phyloP scores from a whole-genome alignment of 2,888 invertebrate species.

The Sphinx pinastri region DNA sequence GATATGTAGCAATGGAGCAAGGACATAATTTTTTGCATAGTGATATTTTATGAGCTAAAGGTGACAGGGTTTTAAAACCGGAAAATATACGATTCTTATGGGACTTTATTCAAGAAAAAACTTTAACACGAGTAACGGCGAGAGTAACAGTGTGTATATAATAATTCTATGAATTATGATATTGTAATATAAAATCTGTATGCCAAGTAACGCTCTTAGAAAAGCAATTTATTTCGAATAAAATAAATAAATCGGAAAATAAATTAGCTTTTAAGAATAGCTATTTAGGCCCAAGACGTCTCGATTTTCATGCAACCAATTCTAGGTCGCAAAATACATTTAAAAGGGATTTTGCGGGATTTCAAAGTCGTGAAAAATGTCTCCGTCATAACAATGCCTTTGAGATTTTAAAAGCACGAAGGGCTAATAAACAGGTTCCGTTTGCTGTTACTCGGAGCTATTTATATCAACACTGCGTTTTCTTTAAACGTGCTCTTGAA shows the following conservation, averaged over 20 bases:
- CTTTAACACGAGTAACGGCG: too few relatives aligned
- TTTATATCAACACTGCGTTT: not conserved
- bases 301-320: not conserved
- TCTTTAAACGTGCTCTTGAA: not conserved
- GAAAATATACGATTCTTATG: too few relatives aligned
- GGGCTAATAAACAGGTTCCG: not conserved
- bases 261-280: not conserved
- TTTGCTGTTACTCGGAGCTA: not conserved
- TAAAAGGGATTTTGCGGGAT: not conserved
- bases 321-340: not conserved
- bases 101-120: too few relatives aligned
- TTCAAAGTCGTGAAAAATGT: constrained; percentile 12
- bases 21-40: too few relatives aligned
- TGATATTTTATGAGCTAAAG: too few relatives aligned
- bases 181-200: not conserved
- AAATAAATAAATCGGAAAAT: not conserved
- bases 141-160: too few relatives aligned
- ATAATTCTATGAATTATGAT: not conserved
- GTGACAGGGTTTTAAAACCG: too few relatives aligned
- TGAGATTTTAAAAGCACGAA: not conserved
- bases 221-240: not conserved
- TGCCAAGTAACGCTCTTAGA: not conserved
- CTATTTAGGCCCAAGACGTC: not conserved
- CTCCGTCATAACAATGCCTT: constrained; percentile 3
- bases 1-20: too few relatives aligned